Evolutionary conservation across 2,113 vertebrate species (phyloP), one percentile per base, ranked within the genome.

Genomic region (Chlamydotis undulata): DNA sequence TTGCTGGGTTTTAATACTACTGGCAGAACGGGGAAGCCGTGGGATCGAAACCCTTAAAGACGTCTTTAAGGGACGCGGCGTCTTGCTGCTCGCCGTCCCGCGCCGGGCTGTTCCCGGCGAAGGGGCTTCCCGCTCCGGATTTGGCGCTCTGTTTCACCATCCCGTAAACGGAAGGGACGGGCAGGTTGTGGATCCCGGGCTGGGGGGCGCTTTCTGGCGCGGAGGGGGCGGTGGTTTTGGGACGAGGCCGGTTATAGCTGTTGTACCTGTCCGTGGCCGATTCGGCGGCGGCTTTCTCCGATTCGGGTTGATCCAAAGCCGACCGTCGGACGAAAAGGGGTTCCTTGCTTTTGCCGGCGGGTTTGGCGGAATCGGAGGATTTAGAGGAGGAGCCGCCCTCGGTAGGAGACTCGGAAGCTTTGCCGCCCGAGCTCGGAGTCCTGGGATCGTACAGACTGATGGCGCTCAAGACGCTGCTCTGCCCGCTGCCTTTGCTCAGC

Each of bases 41-140:
- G 83, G 99, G 99, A 95, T 99, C 99, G 15, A 99, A 99, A 31
- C 99, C 99, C 98, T 99, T 99, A 96, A 99, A 99, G 95, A 99
- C 99, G 26, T 99, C 99, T 87, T 99, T 99, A 49, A 99, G 97
- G 16, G 99, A 99, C 9, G 98, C 99, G 2, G 99, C 98, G 79
- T 99, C 99, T 87, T 98, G 98, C 61, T 99, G 99, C 3, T 98
- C 57, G 2, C 96, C 53, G 14, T 99, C 98, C 9, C 97, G 98
- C 1, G 98, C 98, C 0, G 99, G 99, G 93, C 99, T 99, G 93
- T 97, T 99, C 31, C 99, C 99, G 1, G 98, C 98, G 5, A 99
- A 99, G 0, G 99, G 99, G 86, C 99, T 99, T 4, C 98, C 98
- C 0, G 98, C 86, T 35, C 99, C 99, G 0, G 98, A 90, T 80